phyloP scores from a whole-genome alignment of 2,113 vertebrate genomes.

The Proterorhinus semilunaris region DNA sequence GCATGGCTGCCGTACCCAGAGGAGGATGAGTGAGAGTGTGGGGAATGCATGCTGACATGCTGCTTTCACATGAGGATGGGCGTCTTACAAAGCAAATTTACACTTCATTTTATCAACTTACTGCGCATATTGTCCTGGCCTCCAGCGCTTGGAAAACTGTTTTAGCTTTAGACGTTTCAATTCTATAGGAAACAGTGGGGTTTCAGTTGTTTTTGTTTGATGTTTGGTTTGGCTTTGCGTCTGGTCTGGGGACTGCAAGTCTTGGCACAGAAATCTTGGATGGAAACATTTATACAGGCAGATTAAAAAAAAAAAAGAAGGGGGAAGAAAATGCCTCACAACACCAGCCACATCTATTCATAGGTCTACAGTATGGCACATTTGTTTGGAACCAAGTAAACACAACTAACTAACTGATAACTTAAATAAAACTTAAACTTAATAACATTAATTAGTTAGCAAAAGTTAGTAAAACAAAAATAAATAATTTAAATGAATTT shows the following conservation, averaged over 20 bases:
- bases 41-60: conserved; percentile 24
- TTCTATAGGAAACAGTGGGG: background rate
- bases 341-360: too few species aligned
- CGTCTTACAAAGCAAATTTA: conserved; percentile 12
- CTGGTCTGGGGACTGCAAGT: background rate
- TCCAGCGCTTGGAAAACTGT: background rate
- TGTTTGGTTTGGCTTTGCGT: background rate
- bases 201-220: background rate
- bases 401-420: too few species aligned
- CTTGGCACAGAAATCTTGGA: background rate
- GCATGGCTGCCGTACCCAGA: conserved; percentile 25
- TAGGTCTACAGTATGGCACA: too few species aligned
- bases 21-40: conserved; percentile 33
- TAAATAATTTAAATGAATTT: too few species aligned
- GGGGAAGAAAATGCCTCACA: too few species aligned
- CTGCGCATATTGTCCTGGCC: background rate
- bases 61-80: conserved; percentile 19
- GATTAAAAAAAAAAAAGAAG: background rate
- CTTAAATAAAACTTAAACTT: too few species aligned
- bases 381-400: too few species aligned
- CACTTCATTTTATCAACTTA: conserved; percentile 8
- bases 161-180: background rate
- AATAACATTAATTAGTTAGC: too few species aligned
- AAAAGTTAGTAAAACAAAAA: too few species aligned
- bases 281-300: background rate